These are phyloP conservation scores for Harpalus rufipes DNA, from an alignment of 2,888 invertebrate species.

Conservation along the genomic window DNA sequence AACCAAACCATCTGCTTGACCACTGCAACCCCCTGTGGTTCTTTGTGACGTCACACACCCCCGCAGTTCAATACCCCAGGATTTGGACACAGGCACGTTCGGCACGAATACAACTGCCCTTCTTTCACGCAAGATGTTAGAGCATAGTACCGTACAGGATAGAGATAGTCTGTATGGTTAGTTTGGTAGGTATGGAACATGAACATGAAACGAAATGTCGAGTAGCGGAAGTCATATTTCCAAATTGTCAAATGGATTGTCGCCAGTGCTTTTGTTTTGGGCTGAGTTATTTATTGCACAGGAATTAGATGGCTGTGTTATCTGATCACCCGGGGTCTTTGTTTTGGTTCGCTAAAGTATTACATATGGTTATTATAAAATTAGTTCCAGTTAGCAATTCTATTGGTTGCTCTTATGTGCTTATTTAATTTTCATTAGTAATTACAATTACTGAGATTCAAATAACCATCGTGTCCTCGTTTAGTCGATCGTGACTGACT, in stretches of 20 bases:
- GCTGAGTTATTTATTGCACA: conserved; percentile 17
- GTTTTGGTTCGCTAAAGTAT: background rate
- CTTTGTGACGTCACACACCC: conserved; percentile 53
- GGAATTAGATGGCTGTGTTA: conserved; percentile 15
- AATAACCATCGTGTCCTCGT: too few relatives aligned
- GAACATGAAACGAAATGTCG: conserved; percentile 2
- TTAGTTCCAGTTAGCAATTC: too few relatives aligned
- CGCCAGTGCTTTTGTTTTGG: conserved; percentile 35
- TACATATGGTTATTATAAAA: too few relatives aligned
- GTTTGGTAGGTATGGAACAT: conserved; percentile 33
- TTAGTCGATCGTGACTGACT: too few relatives aligned
- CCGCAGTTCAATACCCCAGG: conserved; percentile 40
- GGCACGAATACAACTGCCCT: conserved; percentile 6
- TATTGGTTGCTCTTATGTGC: too few relatives aligned
- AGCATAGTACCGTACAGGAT: background rate
- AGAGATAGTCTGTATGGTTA: background rate
- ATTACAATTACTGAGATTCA: too few relatives aligned
- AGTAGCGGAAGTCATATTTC: conserved; percentile 54
- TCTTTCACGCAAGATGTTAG: conserved; percentile 52
- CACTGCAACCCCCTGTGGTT: conserved; percentile 31
- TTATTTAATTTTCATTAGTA: too few relatives aligned
- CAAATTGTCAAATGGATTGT: conserved; percentile 43
- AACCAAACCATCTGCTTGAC: conserved; percentile 27
- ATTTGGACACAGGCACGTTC: conserved; percentile 18
- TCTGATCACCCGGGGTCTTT: background rate